phyloP scores from a whole-genome alignment of 2,797 vertebrate genomes.

The Cyprinodon diabolis region DNA sequence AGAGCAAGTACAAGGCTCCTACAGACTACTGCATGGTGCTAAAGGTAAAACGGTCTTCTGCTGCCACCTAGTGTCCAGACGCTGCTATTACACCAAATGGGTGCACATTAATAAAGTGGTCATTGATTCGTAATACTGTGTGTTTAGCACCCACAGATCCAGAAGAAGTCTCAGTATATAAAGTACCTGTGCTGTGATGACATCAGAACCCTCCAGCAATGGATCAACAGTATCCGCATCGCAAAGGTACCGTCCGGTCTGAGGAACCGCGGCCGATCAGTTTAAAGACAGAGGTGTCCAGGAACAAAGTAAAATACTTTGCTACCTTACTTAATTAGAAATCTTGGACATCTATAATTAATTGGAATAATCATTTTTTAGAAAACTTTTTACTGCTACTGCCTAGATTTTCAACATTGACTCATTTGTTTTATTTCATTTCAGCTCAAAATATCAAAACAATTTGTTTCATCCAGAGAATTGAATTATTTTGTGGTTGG shows the following conservation, averaged over 20 bases:
- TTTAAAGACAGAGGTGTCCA: too few species aligned
- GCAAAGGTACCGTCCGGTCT: slow-evolving; percentile 85
- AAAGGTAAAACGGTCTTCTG: slow-evolving; percentile 81
- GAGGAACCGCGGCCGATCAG: too few species aligned
- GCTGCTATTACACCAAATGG: neutral
- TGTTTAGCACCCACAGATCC: slow-evolving; percentile 94
- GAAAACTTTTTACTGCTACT: too few species aligned
- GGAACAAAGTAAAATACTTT: too few species aligned
- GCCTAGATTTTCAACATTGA: too few species aligned
- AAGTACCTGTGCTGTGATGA: slow-evolving; percentile 98
- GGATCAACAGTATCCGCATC: slow-evolving; percentile 97
- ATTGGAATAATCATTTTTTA: too few species aligned
- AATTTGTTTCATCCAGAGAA: too few species aligned
- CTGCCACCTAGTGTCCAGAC: slow-evolving; percentile 31
- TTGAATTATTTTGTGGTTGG: too few species aligned
- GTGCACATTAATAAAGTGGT: neutral
- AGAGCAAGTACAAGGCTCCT: slow-evolving; percentile 97
- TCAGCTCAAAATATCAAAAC: too few species aligned
- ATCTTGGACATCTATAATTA: too few species aligned
- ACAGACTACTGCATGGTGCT: slow-evolving; percentile 96
- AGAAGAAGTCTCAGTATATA: slow-evolving; percentile 99
- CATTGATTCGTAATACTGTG: slow-evolving; percentile 10
- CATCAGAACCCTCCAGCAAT: slow-evolving; percentile 92
- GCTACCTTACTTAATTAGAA: too few species aligned
- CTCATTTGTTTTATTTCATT: too few species aligned